Base-by-base conservation (phyloP, 2,888 invertebrate genomes). In the Epicampocera succincta region DNA sequence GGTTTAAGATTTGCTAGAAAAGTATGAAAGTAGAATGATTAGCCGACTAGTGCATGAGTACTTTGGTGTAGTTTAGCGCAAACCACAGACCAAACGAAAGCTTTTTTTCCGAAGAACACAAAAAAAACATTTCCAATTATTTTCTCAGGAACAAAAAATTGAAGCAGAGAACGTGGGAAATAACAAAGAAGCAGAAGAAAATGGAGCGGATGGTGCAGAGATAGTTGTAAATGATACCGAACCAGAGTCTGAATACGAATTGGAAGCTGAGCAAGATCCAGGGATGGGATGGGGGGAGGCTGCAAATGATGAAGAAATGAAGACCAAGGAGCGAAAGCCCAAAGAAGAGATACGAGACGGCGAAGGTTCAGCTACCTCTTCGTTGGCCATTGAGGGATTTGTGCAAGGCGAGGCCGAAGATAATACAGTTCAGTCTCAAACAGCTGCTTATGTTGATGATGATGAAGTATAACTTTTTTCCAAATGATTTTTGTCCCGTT, bases 351-450 rank as follows among this genome's bases (percentile, higher is more conserved):
- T 79, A 11, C 75, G 73, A 69, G 60, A 85, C 48, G 86, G 74
- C 17, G 88, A 87, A 40, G 66, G 19, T 21, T 90, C 91, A 46
- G 87, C 89, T 8, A 90, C 90, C 42, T 89, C 91, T 42, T 87
- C 90, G 50, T 77, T 90, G 86, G 91, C 90, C 80, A 91, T 91
- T 65, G 88, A 91, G 83, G 91, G 91, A 54, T 88, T 90, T 68
- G 88, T 91, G 19, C 87, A 87, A 60, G 91, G 91, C 79, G 90
- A 87, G 83, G 86, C 91, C 77, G 91, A 91, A 87, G 91, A 91
- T 89, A 89, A 86, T 89, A 90, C 90, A 88, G 89, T 91, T 87
- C 90, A 91, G 88, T 91, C 91, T 85, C 90, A 90, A 89, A 90
- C 89, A 85, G 90, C 90, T 86, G 89, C 88, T 87, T 86, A 85